phyloP scores from a whole-genome alignment of 2,888 invertebrate genomes.

The Thysanoteuthis rhombus region DNA sequence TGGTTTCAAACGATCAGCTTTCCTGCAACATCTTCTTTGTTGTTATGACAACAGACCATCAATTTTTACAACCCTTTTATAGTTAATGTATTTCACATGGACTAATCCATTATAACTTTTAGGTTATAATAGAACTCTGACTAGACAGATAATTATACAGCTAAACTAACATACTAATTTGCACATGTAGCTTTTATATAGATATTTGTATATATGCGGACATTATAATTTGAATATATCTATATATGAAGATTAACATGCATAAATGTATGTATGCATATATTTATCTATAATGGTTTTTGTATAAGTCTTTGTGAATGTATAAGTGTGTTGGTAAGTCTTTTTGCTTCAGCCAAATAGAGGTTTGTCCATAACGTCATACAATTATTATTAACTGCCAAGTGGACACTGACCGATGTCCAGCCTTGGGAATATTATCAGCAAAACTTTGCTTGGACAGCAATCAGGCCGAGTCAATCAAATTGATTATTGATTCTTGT shows the following conservation, averaged over 20 bases:
- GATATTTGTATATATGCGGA: no score
- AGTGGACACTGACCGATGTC: neutral
- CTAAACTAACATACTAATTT: no score
- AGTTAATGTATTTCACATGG: no score
- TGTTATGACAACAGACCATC: no score
- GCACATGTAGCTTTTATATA: no score
- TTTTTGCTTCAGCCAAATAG: neutral
- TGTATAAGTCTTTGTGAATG: neutral
- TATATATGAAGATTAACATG: neutral
- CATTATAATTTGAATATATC: neutral
- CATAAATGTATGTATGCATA: neutral
- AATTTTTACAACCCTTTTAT: no score
- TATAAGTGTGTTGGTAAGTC: neutral
- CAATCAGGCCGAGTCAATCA: neutral
- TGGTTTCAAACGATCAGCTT: no score
- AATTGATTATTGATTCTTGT: neutral
- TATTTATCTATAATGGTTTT: neutral
- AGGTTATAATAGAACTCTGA: no score
- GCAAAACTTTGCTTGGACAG: neutral
- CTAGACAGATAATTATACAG: no score
- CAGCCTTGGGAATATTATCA: slow-evolving; percentile 12
- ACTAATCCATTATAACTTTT: no score
- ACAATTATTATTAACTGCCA: neutral
- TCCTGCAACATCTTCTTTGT: no score
- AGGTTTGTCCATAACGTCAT: neutral